phyloP scores from a whole-genome alignment of 2,888 invertebrate species.

The Athripsodes cinereus region DNA sequence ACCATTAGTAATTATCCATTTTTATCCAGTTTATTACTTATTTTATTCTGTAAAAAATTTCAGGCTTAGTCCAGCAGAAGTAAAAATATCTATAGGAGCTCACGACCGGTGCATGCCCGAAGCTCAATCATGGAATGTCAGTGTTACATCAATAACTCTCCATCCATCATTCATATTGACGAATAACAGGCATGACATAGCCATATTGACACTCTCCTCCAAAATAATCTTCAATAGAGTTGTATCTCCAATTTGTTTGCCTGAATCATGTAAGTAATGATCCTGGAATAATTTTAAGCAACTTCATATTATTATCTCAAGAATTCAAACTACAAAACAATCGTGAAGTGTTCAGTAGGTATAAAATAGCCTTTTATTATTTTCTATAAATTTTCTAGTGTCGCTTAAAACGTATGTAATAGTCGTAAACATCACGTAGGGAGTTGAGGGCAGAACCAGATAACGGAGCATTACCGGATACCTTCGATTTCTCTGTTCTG shows the following conservation, averaged over 20 bases:
- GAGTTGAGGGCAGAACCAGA: too few relatives aligned
- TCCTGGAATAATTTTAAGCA: neutral
- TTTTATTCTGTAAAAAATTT: conserved; percentile 20
- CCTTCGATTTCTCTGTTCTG: too few relatives aligned
- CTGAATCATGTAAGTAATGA: conserved; percentile 40
- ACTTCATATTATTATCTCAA: too few relatives aligned
- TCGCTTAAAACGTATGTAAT: too few relatives aligned
- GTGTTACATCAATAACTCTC: conserved; percentile 44
- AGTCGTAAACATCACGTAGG: too few relatives aligned
- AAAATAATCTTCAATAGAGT: conserved; percentile 45
- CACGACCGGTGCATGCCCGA: conserved; percentile 49
- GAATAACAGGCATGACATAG: conserved; percentile 52
- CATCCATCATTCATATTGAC: conserved; percentile 50
- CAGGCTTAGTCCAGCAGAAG: conserved; percentile 32
- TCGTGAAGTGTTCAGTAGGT: too few relatives aligned
- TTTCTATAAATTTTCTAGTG: too few relatives aligned
- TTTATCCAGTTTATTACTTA: too few relatives aligned
- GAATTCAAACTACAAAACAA: too few relatives aligned
- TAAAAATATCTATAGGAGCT: conserved; percentile 50
- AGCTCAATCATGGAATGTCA: conserved; percentile 44
- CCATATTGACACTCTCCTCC: conserved; percentile 49
- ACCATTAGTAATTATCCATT: too few relatives aligned
- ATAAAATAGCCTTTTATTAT: too few relatives aligned
- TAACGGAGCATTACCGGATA: too few relatives aligned
- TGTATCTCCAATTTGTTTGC: conserved; percentile 54